These are phyloP conservation scores for Oophaga sylvatica DNA, from an alignment of 2,797 vertebrate genomes.

Conservation along the genomic window DNA sequence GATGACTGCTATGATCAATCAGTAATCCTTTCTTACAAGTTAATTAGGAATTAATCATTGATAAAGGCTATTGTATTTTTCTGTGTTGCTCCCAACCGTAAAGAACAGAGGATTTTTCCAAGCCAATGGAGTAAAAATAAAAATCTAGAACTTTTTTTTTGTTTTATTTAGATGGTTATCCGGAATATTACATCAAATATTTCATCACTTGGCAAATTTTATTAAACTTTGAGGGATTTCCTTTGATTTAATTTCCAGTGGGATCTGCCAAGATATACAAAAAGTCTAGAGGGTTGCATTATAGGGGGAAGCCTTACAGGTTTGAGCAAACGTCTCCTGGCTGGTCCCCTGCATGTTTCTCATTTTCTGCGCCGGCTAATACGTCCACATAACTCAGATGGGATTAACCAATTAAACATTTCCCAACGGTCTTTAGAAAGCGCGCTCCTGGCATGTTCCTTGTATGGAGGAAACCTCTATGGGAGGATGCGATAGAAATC, in stretches of 20 bases:
- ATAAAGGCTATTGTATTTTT: constrained; percentile 43
- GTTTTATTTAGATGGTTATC: constrained; percentile 64
- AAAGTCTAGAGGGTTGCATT: constrained; percentile 74
- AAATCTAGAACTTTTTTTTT: constrained; percentile 37
- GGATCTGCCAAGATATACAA: constrained; percentile 69
- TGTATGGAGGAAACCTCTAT: constrained; percentile 93
- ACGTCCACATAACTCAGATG: constrained; percentile 84
- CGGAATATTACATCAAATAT: constrained; percentile 74
- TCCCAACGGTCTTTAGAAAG: constrained; percentile 90
- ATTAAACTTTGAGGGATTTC: constrained; percentile 72
- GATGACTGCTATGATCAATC: constrained; percentile 51
- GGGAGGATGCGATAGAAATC: constrained; percentile 91
- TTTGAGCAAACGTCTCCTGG: constrained; percentile 77
- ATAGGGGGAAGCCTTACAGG: constrained; percentile 74
- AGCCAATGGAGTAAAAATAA: background rate
- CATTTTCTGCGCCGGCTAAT: constrained; percentile 79
- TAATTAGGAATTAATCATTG: constrained; percentile 54
- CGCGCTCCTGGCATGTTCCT: constrained; percentile 94
- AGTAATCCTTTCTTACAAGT: constrained; percentile 40
- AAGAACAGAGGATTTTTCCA: background rate
- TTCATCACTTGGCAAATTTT: constrained; percentile 74
- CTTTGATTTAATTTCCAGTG: constrained; percentile 74
- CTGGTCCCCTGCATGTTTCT: constrained; percentile 79
- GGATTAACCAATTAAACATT: constrained; percentile 89
- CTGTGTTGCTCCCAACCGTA: background rate